Conservation (phyloP, 1,140 invertebrate species). For the Globodera rostochiensis region DNA sequence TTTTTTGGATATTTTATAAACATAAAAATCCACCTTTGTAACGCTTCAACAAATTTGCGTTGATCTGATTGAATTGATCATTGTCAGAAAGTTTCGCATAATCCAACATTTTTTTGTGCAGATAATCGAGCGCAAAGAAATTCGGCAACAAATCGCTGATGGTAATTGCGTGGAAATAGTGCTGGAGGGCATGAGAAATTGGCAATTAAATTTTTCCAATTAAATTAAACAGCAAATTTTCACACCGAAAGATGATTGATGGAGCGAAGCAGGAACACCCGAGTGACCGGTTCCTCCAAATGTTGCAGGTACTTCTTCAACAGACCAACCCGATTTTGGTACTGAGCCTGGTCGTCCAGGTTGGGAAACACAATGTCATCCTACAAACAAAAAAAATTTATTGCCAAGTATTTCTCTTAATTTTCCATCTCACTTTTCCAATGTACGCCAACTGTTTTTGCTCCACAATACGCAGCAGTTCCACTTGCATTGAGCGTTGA, state of each 20-base stretch:
- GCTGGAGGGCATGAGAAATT: slow-evolving; percentile 28
- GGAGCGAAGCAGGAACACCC: slow-evolving; percentile 28
- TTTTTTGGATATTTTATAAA: no score
- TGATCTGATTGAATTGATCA: slow-evolving; percentile 19
- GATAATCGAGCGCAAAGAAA: slow-evolving; percentile 37
- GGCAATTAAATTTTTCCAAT: background rate
- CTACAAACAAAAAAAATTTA: slow-evolving; percentile 8
- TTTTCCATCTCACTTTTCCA: background rate
- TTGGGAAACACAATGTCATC: slow-evolving; percentile 34
- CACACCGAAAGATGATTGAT: slow-evolving; percentile 37
- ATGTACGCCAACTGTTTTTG: slow-evolving; percentile 8
- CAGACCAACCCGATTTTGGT: slow-evolving; percentile 33
- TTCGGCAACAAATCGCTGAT: slow-evolving; percentile 46
- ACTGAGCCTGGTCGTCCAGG: slow-evolving; percentile 13
- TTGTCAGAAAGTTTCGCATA: slow-evolving; percentile 13
- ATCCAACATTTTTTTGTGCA: slow-evolving; percentile 40
- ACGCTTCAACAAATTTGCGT: slow-evolving; percentile 13
- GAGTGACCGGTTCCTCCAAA: slow-evolving; percentile 21
- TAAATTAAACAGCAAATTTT: slow-evolving; percentile 1
- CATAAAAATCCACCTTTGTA: slow-evolving; percentile 18
- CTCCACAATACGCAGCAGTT: background rate
- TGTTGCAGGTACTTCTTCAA: slow-evolving; percentile 25
- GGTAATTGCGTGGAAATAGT: slow-evolving; percentile 43
- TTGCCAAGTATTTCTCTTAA: no score
- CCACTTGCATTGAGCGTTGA: slow-evolving; percentile 25